Evolutionary conservation across 2,888 invertebrate genomes (phyloP).

Genomic region (Silvanus unidentatus): DNA sequence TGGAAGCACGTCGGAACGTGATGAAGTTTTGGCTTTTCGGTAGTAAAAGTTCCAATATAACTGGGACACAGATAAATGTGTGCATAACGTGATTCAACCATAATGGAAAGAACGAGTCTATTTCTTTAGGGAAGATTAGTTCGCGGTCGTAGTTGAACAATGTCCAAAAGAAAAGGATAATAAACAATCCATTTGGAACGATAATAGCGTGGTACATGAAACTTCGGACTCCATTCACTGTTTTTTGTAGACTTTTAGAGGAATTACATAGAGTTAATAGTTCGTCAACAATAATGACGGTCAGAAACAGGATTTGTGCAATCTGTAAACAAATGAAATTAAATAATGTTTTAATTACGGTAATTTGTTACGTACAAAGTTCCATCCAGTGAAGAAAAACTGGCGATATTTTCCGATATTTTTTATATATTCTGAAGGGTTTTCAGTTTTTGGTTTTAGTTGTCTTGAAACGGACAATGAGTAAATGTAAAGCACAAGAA

Average conservation of each 20-base stretch:
- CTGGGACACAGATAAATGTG: conserved; percentile 49
- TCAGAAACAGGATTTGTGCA: conserved; percentile 23
- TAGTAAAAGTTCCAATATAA: conserved; percentile 47
- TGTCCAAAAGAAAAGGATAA: conserved; percentile 52
- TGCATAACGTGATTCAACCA: conserved; percentile 58
- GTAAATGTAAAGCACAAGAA: no score
- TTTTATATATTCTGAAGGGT: no score
- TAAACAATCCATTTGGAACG: conserved; percentile 46
- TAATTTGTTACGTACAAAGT: conserved; percentile 18
- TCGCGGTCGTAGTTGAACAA: conserved; percentile 52
- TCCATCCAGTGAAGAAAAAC: conserved; percentile 17
- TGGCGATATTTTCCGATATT: not conserved
- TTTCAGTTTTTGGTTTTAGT: no score
- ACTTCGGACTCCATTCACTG: conserved; percentile 17
- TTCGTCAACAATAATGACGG: conserved; percentile 23
- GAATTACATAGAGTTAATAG: conserved; percentile 12
- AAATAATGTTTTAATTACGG: not conserved
- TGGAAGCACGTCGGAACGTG: conserved; percentile 14
- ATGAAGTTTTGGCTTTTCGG: conserved; percentile 24
- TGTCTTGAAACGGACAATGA: no score
- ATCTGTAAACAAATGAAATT: conserved; percentile 8
- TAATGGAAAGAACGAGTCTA: conserved; percentile 51
- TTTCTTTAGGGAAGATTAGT: conserved; percentile 51
- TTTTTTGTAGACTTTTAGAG: conserved; percentile 11
- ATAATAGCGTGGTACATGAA: conserved; percentile 24